Conservation (phyloP, 2,113 vertebrate species). For the Cyphomyrus plagiostoma region DNA sequence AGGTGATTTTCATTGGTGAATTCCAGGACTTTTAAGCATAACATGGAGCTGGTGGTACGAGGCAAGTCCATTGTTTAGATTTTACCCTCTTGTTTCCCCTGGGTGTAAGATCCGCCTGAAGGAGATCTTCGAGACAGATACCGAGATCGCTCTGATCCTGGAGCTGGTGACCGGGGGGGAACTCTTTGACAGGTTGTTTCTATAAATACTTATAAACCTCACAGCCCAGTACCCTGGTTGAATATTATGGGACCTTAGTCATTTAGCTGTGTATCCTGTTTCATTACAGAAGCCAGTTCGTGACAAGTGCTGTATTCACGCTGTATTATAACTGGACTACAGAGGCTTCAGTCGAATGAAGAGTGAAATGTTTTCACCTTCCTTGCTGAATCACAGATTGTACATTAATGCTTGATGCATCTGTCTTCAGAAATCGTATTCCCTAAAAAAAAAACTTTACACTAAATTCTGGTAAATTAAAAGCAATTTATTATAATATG, state of each 20-base stretch:
- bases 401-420: slow-evolving; percentile 4
- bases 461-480: neutral
- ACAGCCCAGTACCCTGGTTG: neutral
- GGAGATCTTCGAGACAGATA: slow-evolving; percentile 81
- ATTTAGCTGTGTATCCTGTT: neutral
- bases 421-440: neutral
- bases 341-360: neutral
- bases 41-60: neutral
- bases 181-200: slow-evolving; percentile 75
- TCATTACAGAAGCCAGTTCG: slow-evolving; percentile 14
- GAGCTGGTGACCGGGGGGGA: slow-evolving; percentile 84
- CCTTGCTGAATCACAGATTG: slow-evolving; percentile 10
- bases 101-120: slow-evolving; percentile 74
- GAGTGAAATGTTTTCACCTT: slow-evolving; percentile 2
- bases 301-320: slow-evolving; percentile 11
- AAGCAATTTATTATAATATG: neutral
- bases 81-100: neutral
- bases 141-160: slow-evolving; percentile 73
- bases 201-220: neutral
- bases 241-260: slow-evolving; percentile 3
- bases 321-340: slow-evolving; percentile 10
- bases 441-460: neutral
- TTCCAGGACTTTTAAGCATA: neutral
- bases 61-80: neutral
- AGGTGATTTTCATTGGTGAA: neutral